Base-by-base conservation (phyloP, 2,797 vertebrate genomes). In the Dermochelys coriacea region DNA sequence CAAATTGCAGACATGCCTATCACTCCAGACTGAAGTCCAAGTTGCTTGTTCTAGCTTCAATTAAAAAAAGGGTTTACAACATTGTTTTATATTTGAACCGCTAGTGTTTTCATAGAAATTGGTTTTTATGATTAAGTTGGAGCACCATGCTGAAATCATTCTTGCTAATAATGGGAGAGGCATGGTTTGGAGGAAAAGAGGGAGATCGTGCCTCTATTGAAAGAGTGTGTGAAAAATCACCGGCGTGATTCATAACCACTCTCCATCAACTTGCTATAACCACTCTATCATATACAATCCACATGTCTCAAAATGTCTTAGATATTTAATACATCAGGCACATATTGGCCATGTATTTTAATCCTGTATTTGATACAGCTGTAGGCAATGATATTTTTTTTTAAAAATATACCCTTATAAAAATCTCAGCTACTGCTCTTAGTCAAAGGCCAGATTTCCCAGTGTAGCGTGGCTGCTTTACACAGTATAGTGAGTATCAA, bases 181-280 rank as follows among this genome's bases (percentile, higher is more conserved):
- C 49, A 91, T 89, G 86, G 41, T 47, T 86, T 79, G n/a, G 5
- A 78, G 1, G 6, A 29, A 61, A 92, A 87, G 14, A 3, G 87
- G 18, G 88, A 84, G 6, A 1, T 0, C 0, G 0, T 45, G 4
- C 41, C 87, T 86, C 83, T 51, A 8, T 41, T 1, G 3, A 86
- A 81, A 34, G 59, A 87, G 34, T 9, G 49, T 41, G n/a, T 71
- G 64, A 71, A 71, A 71, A 71, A 23, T 71, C n/a, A 71, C 37
- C 21, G 6, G 5, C 5, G 2, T 41, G 64, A 23, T 71, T 71
- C 37, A 71, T 37, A 71, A 21, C 11, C 18, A 21, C 5, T 37
- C 34, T 64, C 34, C 8, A n/a, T 19, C 18, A n/a, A 64, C 3
- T 68, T 88, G 2, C 77, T 94, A 83, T 47, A 5, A 2, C 18